A percentile compares a stretch with the other conserved stretches of the same genome.
phyloP scores from a whole-genome alignment of 2,797 vertebrate species.

The Chlorospingus flavigularis region DNA sequence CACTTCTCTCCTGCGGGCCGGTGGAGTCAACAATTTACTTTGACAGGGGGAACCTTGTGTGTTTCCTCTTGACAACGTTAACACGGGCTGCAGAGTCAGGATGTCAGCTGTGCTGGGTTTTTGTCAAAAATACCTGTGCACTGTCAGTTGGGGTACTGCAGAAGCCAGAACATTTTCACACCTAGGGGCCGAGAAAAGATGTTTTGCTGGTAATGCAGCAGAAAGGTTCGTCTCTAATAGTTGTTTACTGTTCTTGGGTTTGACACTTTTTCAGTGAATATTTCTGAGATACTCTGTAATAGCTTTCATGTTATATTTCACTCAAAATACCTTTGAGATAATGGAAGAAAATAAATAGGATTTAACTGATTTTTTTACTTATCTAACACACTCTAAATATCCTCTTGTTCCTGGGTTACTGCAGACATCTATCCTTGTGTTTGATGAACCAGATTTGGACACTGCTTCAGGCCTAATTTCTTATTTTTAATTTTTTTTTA shows the following conservation, averaged over 20 bases:
- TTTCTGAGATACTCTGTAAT: neutral
- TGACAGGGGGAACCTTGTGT: neutral
- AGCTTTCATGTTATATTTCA: neutral
- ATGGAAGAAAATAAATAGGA: neutral
- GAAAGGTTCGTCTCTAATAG: neutral
- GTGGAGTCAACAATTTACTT: neutral
- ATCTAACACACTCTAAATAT: neutral
- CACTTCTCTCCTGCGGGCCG: neutral
- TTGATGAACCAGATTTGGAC: neutral
- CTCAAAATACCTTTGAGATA: neutral
- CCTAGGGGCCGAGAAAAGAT: neutral
- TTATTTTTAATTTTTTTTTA: neutral
- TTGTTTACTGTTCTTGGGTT: neutral
- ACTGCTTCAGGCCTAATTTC: neutral
- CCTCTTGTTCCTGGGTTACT: neutral
- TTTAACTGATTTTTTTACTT: neutral
- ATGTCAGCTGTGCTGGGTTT: neutral
- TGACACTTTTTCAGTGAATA: neutral
- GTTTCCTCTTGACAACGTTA: neutral
- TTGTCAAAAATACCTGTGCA: neutral
- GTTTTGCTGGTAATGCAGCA: neutral
- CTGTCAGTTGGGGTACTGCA: fast-evolving
- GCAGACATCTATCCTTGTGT: neutral
- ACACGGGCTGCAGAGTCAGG: fast-evolving
- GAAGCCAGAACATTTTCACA: neutral